These are phyloP conservation scores for Gymnoscelis rufifasciata DNA, from an alignment of 2,888 invertebrate genomes.

Conservation along the genomic window DNA sequence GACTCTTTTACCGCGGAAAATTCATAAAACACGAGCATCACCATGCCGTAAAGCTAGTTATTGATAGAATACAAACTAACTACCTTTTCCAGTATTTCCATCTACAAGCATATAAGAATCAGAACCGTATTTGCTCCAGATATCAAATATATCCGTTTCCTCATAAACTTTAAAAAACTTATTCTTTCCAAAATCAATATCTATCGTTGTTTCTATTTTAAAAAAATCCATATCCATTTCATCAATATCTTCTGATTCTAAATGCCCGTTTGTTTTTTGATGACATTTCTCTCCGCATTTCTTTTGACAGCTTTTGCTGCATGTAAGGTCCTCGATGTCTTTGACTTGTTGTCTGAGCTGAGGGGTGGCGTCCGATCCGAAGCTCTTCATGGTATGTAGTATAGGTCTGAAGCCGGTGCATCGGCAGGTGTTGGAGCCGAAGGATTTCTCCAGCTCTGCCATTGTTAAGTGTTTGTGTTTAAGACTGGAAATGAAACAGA, in stretches of 20 bases:
- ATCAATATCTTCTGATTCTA: constrained; percentile 26
- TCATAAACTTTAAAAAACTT: constrained; percentile 72
- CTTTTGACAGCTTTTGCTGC: constrained; percentile 24
- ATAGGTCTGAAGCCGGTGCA: constrained; percentile 90
- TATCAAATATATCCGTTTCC: constrained; percentile 65
- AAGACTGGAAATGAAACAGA: constrained; percentile 57
- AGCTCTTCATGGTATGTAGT: constrained; percentile 86
- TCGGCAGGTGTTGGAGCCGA: constrained; percentile 88
- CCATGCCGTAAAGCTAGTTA: too few relatives aligned
- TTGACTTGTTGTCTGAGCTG: constrained; percentile 63
- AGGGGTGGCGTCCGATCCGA: constrained; percentile 80
- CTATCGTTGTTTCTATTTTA: constrained; percentile 45
- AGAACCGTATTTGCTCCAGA: constrained; percentile 58
- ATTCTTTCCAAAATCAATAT: constrained; percentile 65
- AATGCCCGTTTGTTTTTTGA: not conserved
- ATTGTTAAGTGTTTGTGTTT: constrained; percentile 77
- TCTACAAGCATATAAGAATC: constrained; percentile 80
- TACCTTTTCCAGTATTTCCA: constrained; percentile 86
- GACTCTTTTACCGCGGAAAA: too few relatives aligned
- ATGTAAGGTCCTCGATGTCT: constrained; percentile 67
- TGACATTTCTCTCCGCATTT: constrained; percentile 31
- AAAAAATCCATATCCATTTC: constrained; percentile 43
- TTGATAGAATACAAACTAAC: too few relatives aligned
- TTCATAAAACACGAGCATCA: too few relatives aligned
- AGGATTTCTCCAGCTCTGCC: constrained; percentile 84